Base-by-base conservation (phyloP, 2,888 invertebrate species). In the Amiota communis region DNA sequence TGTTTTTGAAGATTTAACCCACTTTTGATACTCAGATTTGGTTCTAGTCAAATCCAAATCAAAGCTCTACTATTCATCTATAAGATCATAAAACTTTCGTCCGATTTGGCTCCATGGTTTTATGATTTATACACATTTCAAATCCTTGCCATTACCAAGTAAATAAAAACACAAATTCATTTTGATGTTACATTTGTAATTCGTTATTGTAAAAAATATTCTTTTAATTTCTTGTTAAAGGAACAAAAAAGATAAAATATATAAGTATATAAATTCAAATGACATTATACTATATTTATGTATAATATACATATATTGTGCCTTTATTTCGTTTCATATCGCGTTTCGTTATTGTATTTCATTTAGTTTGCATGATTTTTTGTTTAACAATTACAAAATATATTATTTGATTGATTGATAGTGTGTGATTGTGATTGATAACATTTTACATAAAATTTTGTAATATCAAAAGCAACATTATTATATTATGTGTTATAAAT, bases 391-490 rank as follows among this genome's bases (percentile, higher is more conserved):
- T 65, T 65, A 17, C 10, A 65, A 49, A 23, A 49, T 15, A 59
- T 59, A 17, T 59, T 59, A 20, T 0, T 36, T 36, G 36, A 36
- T 36, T 59, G 4, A 59, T 59, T 2, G n/a, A 48, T 65, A 48
- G n/a, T 47, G 3, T 6, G 9, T n/a, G 61, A 23, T 9, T 23
- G 11, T 13, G 11, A 12, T 67, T 51, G 47, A 47, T 68, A 23
- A 53, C 51, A 20, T 23, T 20, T 8, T 17, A 68, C 53, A 53
- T 68, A 68, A 17, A 68, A 68, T 51, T 68, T 63, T 59, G 6
- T 68, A 68, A 68, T 68, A 68, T 68, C 67, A 68, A 68, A 63
- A 65, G 48, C 59, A 36, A 36, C 36, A 36, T 36, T 36, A 23
- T 2, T 23, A 23, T 23, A 23, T 23, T 23, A 23, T 23, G 23